A percentile compares a stretch with the other conserved stretches of the same genome.
These are phyloP conservation scores for Lasioglossum morio DNA, from an alignment of 2,888 invertebrate species.

Conservation along the genomic window DNA sequence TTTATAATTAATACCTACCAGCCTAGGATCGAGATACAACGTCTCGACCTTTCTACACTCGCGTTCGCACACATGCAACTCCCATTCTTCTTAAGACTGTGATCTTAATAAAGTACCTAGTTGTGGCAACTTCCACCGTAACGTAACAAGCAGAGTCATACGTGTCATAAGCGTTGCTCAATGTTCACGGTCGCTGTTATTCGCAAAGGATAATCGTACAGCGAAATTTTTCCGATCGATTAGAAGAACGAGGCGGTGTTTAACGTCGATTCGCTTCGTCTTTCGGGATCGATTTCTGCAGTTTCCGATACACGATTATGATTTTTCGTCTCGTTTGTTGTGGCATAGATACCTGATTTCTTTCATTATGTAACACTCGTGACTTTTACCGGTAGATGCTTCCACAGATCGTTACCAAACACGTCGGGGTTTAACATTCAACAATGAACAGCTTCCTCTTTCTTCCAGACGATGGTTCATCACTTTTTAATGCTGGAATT, in stretches of 20 bases:
- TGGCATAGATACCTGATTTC: constrained; percentile 49
- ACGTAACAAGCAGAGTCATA: constrained; percentile 55
- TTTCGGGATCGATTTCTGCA: neutral
- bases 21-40: neutral
- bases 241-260: neutral
- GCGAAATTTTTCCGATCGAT: constrained; percentile 1
- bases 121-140: constrained; percentile 61
- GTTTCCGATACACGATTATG: neutral
- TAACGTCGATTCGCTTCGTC: neutral
- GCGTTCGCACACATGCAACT: constrained; percentile 49
- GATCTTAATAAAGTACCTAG: constrained; percentile 59
- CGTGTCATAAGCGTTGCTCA: constrained; percentile 46
- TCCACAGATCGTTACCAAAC: constrained; percentile 67
- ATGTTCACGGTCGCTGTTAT: constrained; percentile 6
- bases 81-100: constrained; percentile 45
- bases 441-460: constrained; percentile 55
- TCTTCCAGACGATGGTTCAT: neutral
- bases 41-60: constrained; percentile 18
- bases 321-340: neutral
- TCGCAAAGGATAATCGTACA: neutral
- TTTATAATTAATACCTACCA: neutral
- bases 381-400: constrained; percentile 72
- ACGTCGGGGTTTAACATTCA: constrained; percentile 54
- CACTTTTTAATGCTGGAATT: neutral
- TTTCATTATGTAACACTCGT: constrained; percentile 72